phyloP scores from a whole-genome alignment of 2,888 invertebrate genomes.

The Aromia moschata region DNA sequence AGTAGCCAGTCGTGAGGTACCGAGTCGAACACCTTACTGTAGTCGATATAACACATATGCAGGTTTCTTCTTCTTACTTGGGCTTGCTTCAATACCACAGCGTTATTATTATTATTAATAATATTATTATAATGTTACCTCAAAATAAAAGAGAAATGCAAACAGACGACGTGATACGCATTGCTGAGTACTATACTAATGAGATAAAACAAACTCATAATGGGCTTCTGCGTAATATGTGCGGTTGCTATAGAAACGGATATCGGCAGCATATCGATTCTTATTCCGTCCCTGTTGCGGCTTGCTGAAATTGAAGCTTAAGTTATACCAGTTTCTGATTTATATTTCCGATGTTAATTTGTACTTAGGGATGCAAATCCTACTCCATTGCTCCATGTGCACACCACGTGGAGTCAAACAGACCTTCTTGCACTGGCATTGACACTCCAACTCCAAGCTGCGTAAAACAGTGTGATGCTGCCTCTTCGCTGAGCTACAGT shows the following conservation, averaged over 20 bases:
- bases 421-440: slow-evolving; percentile 69
- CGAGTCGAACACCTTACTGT: no score
- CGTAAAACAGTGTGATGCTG: slow-evolving; percentile 27
- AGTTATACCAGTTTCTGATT: no score
- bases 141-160: background rate
- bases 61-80: no score
- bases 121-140: no score
- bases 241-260: background rate
- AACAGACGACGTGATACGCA: background rate
- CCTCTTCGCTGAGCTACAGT: slow-evolving; percentile 67
- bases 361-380: slow-evolving; percentile 77
- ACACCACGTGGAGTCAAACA: slow-evolving; percentile 80
- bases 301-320: background rate
- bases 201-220: background rate
- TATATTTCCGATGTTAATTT: no score
- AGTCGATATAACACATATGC: no score
- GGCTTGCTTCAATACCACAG: no score
- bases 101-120: no score
- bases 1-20: no score
- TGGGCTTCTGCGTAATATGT: background rate
- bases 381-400: slow-evolving; percentile 84
- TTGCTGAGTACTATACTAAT: background rate
- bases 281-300: background rate
- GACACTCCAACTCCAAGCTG: slow-evolving; percentile 65
- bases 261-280: background rate